Evolutionary conservation across 2,888 invertebrate genomes (phyloP).

Genomic region (Harpagoxenus sublaevis): DNA sequence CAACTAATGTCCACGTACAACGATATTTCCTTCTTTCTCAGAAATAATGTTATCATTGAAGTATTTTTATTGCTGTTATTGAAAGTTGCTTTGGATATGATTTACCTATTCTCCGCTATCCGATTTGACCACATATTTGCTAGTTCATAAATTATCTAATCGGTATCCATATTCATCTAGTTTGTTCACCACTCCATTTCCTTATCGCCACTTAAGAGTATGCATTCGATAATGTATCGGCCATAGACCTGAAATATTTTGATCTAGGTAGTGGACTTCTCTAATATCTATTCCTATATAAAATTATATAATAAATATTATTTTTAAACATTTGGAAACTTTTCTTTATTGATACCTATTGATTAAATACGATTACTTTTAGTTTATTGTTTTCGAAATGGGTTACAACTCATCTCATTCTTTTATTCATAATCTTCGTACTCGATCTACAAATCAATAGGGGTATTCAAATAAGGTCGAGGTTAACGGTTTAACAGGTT

Average conservation of each 20-base stretch:
- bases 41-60: not conserved
- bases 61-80: not conserved
- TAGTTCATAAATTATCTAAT: slow-evolving; percentile 12
- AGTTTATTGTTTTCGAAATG: not conserved
- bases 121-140: not conserved
- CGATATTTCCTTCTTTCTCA: not conserved
- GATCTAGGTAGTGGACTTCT: not conserved
- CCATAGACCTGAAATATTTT: not conserved
- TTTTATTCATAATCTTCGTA: not conserved
- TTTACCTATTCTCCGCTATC: not conserved
- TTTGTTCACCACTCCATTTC: not conserved
- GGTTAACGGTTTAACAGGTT: too few species aligned
- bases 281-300: not conserved
- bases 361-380: not conserved
- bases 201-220: not conserved
- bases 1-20: not conserved
- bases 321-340: not conserved
- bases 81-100: not conserved
- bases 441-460: not conserved
- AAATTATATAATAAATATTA: too few species aligned
- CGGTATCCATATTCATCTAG: not conserved
- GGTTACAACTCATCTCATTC: not conserved
- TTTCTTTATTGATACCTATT: not conserved
- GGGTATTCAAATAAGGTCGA: too few species aligned
- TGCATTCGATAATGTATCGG: not conserved